A percentile compares a stretch with the other conserved stretches of the same genome.
Conservation (phyloP, 53 echinoderm and acorn worm species). For the Antedon mediterranea region DNA sequence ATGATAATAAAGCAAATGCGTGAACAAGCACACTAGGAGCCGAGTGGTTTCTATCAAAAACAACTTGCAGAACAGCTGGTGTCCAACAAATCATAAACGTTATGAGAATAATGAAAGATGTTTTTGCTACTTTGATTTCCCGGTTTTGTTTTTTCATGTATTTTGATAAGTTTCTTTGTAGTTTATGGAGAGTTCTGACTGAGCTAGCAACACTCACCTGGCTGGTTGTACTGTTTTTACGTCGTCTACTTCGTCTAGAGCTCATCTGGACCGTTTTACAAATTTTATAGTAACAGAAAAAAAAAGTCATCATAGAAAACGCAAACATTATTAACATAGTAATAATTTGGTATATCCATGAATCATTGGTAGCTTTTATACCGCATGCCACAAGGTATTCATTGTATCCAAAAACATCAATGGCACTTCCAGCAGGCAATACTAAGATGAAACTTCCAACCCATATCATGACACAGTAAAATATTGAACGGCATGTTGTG, state of each 20-base stretch:
- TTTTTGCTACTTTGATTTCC: conserved; percentile 4
- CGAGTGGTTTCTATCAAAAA: conserved; percentile 35
- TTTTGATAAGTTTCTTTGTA: neutral
- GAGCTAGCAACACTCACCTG: no score
- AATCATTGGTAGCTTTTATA: neutral
- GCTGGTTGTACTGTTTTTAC: no score
- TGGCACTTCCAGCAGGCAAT: neutral
- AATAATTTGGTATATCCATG: no score
- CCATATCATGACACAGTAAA: neutral
- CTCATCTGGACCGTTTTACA: no score
- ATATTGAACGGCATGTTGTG: neutral
- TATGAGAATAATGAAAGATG: conserved; percentile 45
- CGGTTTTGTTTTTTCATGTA: neutral
- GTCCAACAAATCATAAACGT: conserved; percentile 71
- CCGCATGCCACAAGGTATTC: neutral
- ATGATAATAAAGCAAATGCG: conserved; percentile 56
- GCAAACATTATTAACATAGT: no score
- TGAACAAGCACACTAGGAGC: conserved; percentile 26
- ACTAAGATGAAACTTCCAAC: neutral
- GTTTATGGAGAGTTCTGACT: neutral
- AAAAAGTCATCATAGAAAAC: no score
- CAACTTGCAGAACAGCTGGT: conserved; percentile 54
- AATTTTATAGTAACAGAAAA: no score
- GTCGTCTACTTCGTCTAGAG: no score
- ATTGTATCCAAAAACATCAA: neutral